phyloP scores from a whole-genome alignment of 2,888 invertebrate genomes.

The Caradrina clavipalpis region DNA sequence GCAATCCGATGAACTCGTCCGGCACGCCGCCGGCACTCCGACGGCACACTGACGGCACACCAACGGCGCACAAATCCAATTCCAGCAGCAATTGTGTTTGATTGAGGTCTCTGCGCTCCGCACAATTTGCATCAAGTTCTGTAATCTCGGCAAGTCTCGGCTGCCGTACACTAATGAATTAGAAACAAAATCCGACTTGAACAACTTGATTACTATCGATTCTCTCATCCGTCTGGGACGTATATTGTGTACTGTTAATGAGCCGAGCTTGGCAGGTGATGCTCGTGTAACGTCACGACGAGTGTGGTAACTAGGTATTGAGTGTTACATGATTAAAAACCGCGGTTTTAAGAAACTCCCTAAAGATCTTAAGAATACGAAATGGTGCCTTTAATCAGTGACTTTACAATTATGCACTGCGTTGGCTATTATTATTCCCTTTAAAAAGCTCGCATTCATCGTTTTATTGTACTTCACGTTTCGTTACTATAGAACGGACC shows the following conservation, averaged over 20 bases:
- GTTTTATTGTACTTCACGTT: neutral
- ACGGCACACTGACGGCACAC: neutral
- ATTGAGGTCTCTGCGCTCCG: slow-evolving; percentile 45
- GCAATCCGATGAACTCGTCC: slow-evolving; percentile 12
- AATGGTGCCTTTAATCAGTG: neutral
- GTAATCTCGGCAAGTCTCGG: slow-evolving; percentile 20
- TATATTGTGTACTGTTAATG: slow-evolving; percentile 41
- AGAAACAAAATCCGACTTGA: slow-evolving; percentile 53
- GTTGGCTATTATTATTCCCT: no score
- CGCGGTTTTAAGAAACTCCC: neutral
- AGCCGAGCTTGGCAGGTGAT: slow-evolving; percentile 7
- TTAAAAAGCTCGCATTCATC: no score
- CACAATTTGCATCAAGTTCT: slow-evolving; percentile 55
- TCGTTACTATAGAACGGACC: neutral
- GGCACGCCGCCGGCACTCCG: neutral
- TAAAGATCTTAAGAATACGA: neutral
- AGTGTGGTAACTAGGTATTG: neutral
- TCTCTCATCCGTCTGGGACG: slow-evolving; percentile 25
- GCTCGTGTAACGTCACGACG: neutral
- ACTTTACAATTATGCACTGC: no score
- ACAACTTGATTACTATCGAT: slow-evolving; percentile 56
- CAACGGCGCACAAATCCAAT: slow-evolving; percentile 51
- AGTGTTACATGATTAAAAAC: no score
- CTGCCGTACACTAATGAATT: slow-evolving; percentile 49
- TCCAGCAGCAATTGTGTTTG: slow-evolving; percentile 52